phyloP scores from a whole-genome alignment of 2,113 vertebrate genomes.

The Sorex araneus region DNA sequence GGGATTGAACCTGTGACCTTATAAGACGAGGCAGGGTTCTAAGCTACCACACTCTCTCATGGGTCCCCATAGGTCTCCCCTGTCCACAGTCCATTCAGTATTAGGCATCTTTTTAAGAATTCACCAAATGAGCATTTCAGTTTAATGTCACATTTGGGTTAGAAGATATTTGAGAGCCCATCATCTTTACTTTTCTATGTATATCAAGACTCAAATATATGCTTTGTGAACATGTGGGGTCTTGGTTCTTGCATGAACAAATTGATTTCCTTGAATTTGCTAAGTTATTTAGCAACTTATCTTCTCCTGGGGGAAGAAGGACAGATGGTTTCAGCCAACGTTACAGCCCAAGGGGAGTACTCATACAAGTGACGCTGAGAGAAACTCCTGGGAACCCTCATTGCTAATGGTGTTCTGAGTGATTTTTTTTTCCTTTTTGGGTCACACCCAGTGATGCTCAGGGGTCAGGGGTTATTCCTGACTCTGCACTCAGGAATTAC shows the following conservation, averaged over 20 bases:
- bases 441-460: no score
- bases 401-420: not conserved
- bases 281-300: conserved; percentile 26
- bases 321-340: conserved; percentile 7
- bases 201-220: not conserved
- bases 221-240: not conserved
- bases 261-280: conserved; percentile 24
- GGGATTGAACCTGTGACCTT: no score
- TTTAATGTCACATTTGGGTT: conserved; percentile 43
- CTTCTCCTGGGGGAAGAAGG: not conserved
- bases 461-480: no score
- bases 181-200: conserved; percentile 7
- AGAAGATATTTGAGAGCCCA: conserved; percentile 49
- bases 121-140: conserved; percentile 10
- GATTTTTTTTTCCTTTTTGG: no score
- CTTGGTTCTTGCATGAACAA: not conserved
- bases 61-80: not conserved
- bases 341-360: not conserved
- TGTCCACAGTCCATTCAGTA: conserved; percentile 9
- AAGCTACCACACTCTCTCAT: no score
- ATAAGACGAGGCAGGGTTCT: no score
- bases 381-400: not conserved
- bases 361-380: not conserved
- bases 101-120: conserved; percentile 42
- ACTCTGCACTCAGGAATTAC: no score